Evolutionary conservation across 2,888 invertebrate species (phyloP).

Genomic region (Agrotis exclamationis): DNA sequence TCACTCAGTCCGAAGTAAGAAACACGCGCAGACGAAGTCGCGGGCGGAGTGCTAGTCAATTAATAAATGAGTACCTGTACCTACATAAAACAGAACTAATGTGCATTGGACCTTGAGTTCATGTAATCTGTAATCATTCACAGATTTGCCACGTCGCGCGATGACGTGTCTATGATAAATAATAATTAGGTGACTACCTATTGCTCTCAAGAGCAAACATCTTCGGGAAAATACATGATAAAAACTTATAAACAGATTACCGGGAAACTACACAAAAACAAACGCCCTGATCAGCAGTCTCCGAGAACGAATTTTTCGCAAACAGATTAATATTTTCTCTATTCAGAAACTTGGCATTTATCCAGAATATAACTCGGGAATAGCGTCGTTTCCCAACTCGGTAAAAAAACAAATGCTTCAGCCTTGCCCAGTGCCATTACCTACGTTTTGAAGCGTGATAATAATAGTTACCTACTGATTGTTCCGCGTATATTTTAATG

Average conservation of each 20-base stretch:
- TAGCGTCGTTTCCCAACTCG: conserved; percentile 18
- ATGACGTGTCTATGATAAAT: conserved; percentile 3
- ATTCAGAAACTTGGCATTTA: conserved; percentile 34
- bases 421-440: conserved; percentile 24
- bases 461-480: conserved; percentile 21
- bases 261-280: conserved; percentile 15
- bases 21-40: too few species aligned
- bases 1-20: too few species aligned
- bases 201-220: conserved; percentile 2
- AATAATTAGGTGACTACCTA: conserved; percentile 14
- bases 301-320: neutral
- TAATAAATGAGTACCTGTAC: neutral
- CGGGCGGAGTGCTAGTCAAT: too few species aligned
- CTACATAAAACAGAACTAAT: conserved; percentile 11
- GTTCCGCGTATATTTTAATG: conserved; percentile 23
- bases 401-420: conserved; percentile 31
- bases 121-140: conserved; percentile 13
- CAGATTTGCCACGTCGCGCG: conserved; percentile 1
- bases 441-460: conserved; percentile 11
- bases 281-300: neutral
- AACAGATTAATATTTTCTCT: conserved; percentile 8
- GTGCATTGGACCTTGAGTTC: conserved; percentile 16
- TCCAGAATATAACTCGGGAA: conserved; percentile 22
- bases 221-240: neutral
- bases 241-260: conserved; percentile 9